These are phyloP conservation scores for Bettongia penicillata DNA, from an alignment of 2,113 vertebrate genomes.

Conservation along the genomic window DNA sequence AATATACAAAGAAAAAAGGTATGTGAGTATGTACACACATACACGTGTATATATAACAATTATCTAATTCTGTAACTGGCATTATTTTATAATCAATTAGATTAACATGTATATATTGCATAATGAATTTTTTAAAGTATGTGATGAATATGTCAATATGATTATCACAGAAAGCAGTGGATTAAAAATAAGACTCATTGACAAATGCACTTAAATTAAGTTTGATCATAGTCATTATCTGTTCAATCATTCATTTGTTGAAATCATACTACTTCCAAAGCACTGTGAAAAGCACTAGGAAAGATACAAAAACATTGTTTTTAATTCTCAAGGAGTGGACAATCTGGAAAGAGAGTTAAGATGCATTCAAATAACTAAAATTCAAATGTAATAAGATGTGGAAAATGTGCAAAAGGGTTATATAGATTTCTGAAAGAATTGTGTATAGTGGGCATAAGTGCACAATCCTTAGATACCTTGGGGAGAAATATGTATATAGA, in stretches of 20 bases:
- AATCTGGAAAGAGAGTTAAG: neutral
- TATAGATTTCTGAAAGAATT: neutral
- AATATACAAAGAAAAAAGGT: too few species aligned
- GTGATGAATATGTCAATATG: neutral
- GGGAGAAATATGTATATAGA: neutral
- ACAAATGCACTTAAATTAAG: neutral
- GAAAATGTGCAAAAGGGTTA: neutral
- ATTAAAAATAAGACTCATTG: neutral
- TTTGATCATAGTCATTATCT: neutral
- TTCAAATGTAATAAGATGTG: neutral
- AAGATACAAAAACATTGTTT: neutral
- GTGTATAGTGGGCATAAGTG: neutral
- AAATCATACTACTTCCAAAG: neutral
- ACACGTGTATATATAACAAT: neutral
- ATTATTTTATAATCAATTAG: neutral
- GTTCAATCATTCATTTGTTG: neutral
- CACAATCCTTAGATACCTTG: neutral
- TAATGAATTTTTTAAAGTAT: neutral
- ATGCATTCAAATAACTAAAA: neutral
- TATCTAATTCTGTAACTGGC: neutral
- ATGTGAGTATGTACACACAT: too few species aligned
- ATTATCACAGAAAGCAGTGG: neutral
- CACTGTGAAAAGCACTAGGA: neutral
- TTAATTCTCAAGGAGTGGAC: neutral
- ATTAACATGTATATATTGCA: neutral